Evolutionary conservation across 2,888 invertebrate species (phyloP), one percentile per base, ranked within the genome.

Genomic region (Andrena haemorrhoa): DNA sequence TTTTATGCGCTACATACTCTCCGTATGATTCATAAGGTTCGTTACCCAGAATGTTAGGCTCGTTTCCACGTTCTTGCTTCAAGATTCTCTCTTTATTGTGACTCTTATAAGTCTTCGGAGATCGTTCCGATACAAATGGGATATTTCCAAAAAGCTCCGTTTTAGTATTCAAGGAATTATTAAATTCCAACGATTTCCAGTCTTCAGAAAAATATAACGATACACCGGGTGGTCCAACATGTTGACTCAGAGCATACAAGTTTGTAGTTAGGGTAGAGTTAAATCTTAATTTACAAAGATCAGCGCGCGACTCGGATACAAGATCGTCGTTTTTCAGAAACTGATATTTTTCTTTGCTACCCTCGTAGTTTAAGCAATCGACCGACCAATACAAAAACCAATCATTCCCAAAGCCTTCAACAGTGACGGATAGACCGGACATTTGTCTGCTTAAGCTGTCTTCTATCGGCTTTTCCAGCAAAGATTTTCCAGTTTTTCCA

Each of bases 311-410:
- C 77, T 92, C 90, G 0, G 88, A 86, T 41, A 90, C 69, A 75
- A 90, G 85, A 80, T 86, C 90, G 68, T 90, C 90, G 31, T 81
- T 90, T 75, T 89, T 91, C 2, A 91, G 71, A 90, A 95, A 95
- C 79, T 94, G 94, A 88, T 95, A 95, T 31, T 94, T 94, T 79
- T 95, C 95, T 81, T 94, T 95, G 16, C 94, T 94, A 64, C 94
- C 94, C 78, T 93, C 95, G 60, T 93, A 89, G 49, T 91, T 89
- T 16, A 92, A 92, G 89, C 97, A 97, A 89, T 97, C 96, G 0
- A 96, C 95, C 47, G 96, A 96, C 97, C 97, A 98, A 91, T 96
- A 97, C 0, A 97, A 92, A 90, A 97, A 97, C 92, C 97, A 95
- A 92, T 98, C 97, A 87, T 97, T 96, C 0, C 97, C 97, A 84